Base-by-base conservation (phyloP, 2,113 vertebrate genomes). In the Orycteropus afer region DNA sequence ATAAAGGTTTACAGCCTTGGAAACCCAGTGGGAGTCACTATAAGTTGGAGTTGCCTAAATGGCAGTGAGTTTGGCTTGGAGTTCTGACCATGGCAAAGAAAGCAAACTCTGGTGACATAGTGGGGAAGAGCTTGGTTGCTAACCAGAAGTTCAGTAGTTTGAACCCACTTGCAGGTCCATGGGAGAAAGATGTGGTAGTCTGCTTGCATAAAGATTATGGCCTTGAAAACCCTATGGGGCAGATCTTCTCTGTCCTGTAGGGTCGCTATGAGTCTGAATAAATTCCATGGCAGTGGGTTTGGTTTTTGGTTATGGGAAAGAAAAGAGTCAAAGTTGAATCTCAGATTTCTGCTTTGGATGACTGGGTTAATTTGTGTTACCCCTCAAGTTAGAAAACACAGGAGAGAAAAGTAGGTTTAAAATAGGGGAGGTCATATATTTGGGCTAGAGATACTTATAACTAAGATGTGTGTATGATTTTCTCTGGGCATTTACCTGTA, bases 391-490 rank as follows among this genome's bases (percentile, higher is more conserved):
- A 82, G 59, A 94, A 80, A 92, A 55, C 32, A 51, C 15, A 88
- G 29, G 11, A 53, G 1, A 40, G 42, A 84, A 73, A 71, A 32
- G 3, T n/a, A 91, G 73, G 53, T 34, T 85, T 87, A 87, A 18
- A 14, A 37, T 51, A 29, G 17, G 45, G 47, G n/a, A 84, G 32
- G 23, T 61, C 15, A 63, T 78, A 2, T 10, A 59, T 51, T 91
- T 93, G 78, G 83, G 37, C 55, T 89, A 53, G 61, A 87, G 63
- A 77, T 27, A 80, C 49, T 86, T 90, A 22, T 49, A 84, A 91
- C 23, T 51, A 51, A 51, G 14, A 10, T 4, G 42, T 63, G 40
- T 49, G 65, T n/a, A n/a, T n/a, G n/a, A 22, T 55, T 92, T 87
- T 82, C 45, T 73, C 40, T 69, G n/a, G 59, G 8, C n/a, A 12